Percentiles rank a stretch among this genome's conserved stretches.
phyloP scores from a whole-genome alignment of 2,113 vertebrate genomes.

The Antechinus stuartii region DNA sequence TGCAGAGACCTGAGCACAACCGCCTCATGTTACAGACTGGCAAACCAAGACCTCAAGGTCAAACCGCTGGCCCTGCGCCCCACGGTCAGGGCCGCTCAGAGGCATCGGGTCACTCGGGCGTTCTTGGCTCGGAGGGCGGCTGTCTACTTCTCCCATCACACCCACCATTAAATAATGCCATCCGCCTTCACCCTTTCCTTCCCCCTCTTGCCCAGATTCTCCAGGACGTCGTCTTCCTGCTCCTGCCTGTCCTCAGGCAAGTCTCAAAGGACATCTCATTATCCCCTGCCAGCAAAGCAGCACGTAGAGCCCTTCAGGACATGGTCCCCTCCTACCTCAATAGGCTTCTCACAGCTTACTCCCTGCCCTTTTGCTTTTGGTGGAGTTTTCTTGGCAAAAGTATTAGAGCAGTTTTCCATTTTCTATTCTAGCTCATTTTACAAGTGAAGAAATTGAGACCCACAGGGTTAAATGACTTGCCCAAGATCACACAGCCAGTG shows the following conservation, averaged over 20 bases:
- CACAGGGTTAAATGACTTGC: too few relatives aligned
- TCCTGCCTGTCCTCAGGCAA: neutral
- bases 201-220: neutral
- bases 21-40: neutral
- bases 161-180: neutral
- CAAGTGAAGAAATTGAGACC: too few relatives aligned
- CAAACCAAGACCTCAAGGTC: neutral
- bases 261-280: neutral
- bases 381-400: too few relatives aligned
- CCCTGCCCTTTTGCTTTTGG: too few relatives aligned
- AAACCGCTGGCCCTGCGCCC: neutral
- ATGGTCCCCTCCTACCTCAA: too few relatives aligned
- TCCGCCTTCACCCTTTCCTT: too few relatives aligned
- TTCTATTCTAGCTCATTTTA: too few relatives aligned
- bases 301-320: too few relatives aligned
- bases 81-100: neutral
- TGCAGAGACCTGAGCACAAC: neutral
- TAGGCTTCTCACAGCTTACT: too few relatives aligned
- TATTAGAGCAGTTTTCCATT: too few relatives aligned
- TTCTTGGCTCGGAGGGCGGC: too few relatives aligned
- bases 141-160: neutral
- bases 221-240: neutral
- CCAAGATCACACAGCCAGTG: too few relatives aligned
- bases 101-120: rapidly evolving
- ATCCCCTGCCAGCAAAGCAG: neutral